A percentile compares a stretch with the other conserved stretches of the same genome.
Evolutionary conservation across 2,888 invertebrate species (phyloP).

Genomic region (Kuschelorhynchus macadamiae): DNA sequence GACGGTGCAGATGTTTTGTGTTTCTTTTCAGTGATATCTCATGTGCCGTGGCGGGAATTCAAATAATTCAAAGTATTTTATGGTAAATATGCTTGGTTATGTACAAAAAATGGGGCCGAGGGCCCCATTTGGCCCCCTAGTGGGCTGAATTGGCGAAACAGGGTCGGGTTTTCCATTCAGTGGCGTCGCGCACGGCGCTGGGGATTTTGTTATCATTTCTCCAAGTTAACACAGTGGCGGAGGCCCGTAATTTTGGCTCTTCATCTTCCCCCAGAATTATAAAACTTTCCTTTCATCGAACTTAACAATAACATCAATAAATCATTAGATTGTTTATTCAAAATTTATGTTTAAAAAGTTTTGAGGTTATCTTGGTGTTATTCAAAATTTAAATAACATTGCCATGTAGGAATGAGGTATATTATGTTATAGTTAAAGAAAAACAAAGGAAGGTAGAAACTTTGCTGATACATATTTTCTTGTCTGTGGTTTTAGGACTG

Average conservation of each 20-base stretch:
- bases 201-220: conserved; percentile 61
- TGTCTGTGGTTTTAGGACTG: no score
- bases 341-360: no score
- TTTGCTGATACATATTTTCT: no score
- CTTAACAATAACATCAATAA: neutral
- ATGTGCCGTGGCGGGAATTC: conserved; percentile 63
- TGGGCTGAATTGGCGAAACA: conserved; percentile 41
- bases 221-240: conserved; percentile 56
- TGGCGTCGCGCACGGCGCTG: conserved; percentile 58
- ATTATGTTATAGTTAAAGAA: no score
- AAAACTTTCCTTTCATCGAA: neutral
- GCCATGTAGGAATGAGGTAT: no score
- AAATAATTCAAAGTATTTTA: conserved; percentile 54
- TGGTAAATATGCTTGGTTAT: conserved; percentile 56
- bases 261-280: conserved; percentile 19
- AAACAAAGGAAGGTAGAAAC: no score
- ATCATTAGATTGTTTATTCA: no score
- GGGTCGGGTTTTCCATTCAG: conserved; percentile 54
- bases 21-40: conserved; percentile 63
- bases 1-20: conserved; percentile 68
- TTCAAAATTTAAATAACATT: no score
- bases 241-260: conserved; percentile 47
- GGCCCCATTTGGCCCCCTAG: conserved; percentile 33
- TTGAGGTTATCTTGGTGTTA: no score
- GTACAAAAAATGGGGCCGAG: conserved; percentile 38